Evolutionary conservation across 2,888 invertebrate genomes (phyloP).

Genomic region (Orchesella flavescens): DNA sequence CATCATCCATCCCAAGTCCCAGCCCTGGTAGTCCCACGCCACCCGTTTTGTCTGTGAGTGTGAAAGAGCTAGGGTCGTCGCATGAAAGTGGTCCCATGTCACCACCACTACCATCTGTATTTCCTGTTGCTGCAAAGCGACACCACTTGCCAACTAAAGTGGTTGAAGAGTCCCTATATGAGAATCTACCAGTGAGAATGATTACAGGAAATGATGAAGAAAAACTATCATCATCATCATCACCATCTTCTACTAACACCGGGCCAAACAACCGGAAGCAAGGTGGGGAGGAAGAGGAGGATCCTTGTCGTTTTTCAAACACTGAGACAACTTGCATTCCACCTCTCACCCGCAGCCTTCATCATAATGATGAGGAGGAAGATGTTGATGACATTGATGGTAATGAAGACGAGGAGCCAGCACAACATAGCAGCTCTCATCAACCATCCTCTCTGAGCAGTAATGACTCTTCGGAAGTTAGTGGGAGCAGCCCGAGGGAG

Average conservation of each 20-base stretch:
- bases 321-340: constrained; percentile 42
- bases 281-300: not conserved
- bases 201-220: constrained; percentile 46
- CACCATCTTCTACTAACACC: not conserved
- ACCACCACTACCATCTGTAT: constrained; percentile 53
- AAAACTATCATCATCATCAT: constrained; percentile 21
- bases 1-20: constrained; percentile 62
- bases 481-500: constrained; percentile 44
- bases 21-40: constrained; percentile 60
- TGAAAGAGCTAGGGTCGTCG: constrained; percentile 10
- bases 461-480: constrained; percentile 59
- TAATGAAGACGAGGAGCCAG: constrained; percentile 29
- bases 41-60: constrained; percentile 48
- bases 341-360: constrained; percentile 8
- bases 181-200: constrained; percentile 24
- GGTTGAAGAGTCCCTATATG: constrained; percentile 43
- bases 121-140: constrained; percentile 54
- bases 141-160: constrained; percentile 45
- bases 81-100: constrained; percentile 13
- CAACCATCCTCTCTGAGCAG: constrained; percentile 54
- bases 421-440: constrained; percentile 53
- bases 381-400: constrained; percentile 16
- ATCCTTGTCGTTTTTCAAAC: not conserved
- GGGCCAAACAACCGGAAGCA: constrained; percentile 3
- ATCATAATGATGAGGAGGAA: constrained; percentile 46